Evolutionary conservation across 2,113 vertebrate genomes (phyloP).

Genomic region (Spea bombifrons): DNA sequence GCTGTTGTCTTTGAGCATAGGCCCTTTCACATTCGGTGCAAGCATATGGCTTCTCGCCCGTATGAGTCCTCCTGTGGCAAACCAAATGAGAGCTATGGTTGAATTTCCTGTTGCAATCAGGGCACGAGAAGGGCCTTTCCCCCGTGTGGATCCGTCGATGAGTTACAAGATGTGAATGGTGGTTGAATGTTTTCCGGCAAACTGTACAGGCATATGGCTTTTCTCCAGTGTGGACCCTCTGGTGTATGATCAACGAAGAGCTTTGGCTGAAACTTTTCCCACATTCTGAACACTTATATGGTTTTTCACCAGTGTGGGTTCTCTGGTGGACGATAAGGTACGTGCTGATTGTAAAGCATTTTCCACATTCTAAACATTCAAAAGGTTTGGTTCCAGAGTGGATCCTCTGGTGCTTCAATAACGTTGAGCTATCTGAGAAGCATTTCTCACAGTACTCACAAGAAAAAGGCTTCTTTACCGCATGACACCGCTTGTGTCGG

Average conservation of each 20-base stretch:
- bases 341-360: conserved; percentile 7
- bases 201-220: conserved; percentile 22
- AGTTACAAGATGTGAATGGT: conserved; percentile 46
- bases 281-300: conserved; percentile 28
- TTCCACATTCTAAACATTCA: conserved; percentile 2
- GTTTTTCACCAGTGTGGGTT: conserved; percentile 35
- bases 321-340: conserved; percentile 35
- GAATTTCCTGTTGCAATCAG: not conserved
- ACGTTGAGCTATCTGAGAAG: conserved; percentile 46
- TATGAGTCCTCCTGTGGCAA: conserved; percentile 12
- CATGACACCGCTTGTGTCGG: conserved; percentile 49
- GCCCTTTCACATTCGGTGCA: conserved; percentile 7
- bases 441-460: conserved; percentile 46
- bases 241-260: conserved; percentile 24
- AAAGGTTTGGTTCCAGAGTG: conserved; percentile 25
- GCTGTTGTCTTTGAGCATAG: not conserved
- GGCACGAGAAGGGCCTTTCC: conserved; percentile 21
- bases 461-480: conserved; percentile 46
- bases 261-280: conserved; percentile 24
- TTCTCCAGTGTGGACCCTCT: conserved; percentile 39
- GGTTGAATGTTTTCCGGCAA: conserved; percentile 52
- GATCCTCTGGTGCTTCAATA: conserved; percentile 51
- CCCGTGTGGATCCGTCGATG: conserved; percentile 46
- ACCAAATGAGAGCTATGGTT: not conserved
- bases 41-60: conserved; percentile 5